Conservation (phyloP, 2,113 vertebrate genomes). For the Phylloscopus whistleri region DNA sequence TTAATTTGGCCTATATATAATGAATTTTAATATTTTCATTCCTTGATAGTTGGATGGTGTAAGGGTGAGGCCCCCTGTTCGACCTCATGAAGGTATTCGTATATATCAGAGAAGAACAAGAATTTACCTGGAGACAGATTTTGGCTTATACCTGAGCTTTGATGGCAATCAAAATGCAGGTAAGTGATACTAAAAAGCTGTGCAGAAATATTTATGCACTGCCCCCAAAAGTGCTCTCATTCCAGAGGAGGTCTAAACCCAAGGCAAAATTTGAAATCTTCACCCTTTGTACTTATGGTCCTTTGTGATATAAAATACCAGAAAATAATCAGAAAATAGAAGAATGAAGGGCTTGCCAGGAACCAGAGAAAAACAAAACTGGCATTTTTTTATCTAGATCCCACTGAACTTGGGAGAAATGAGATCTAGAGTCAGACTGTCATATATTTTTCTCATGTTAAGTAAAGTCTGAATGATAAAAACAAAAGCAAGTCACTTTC, state of each 20-base stretch:
- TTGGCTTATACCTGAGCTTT: constrained; percentile 81
- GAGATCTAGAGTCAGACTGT: neutral
- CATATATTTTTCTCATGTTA: neutral
- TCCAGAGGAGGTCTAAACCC: neutral
- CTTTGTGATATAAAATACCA: neutral
- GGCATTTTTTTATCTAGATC: neutral
- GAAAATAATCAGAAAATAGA: neutral
- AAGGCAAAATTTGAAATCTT: neutral
- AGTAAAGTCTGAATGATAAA: neutral
- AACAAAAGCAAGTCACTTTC: neutral
- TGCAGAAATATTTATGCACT: neutral
- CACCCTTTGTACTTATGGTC: neutral
- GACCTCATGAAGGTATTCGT: constrained; percentile 71
- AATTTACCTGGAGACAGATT: constrained; percentile 80
- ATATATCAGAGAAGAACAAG: constrained; percentile 67
- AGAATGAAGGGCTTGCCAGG: neutral
- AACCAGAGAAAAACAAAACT: neutral
- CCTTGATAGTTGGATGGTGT: constrained; percentile 75
- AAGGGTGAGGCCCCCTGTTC: constrained; percentile 58
- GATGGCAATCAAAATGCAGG: constrained; percentile 74
- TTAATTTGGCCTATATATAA: neutral
- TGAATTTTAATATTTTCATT: neutral
- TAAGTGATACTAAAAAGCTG: constrained; percentile 34
- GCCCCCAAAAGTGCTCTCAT: neutral
- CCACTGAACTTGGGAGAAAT: neutral